A percentile compares a stretch with the other conserved stretches of the same genome.
Evolutionary conservation across 1,140 invertebrate genomes (phyloP).

Genomic region (Hestina assimilis): DNA sequence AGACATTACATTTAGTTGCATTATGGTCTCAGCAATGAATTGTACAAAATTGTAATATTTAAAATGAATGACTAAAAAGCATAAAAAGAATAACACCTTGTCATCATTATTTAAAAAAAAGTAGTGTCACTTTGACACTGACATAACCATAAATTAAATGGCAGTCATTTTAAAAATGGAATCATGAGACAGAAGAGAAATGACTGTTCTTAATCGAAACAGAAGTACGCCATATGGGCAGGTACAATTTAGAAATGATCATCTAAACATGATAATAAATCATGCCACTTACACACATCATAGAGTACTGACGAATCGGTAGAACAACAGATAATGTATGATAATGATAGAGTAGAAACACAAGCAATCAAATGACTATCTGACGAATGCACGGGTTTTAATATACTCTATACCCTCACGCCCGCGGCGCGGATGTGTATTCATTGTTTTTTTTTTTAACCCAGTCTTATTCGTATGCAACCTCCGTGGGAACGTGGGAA

Average conservation of each 20-base stretch:
- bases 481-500: slow-evolving; percentile 59
- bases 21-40: slow-evolving; percentile 18
- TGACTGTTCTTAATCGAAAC: slow-evolving; percentile 23
- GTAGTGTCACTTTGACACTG: slow-evolving; percentile 5
- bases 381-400: slow-evolving; percentile 53
- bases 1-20: slow-evolving; percentile 35
- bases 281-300: slow-evolving; percentile 56
- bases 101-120: slow-evolving; percentile 8
- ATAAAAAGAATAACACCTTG: neutral
- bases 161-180: slow-evolving; percentile 21
- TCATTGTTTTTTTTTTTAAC: slow-evolving; percentile 32
- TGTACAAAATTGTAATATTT: neutral
- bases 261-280: slow-evolving; percentile 50
- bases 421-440: slow-evolving; percentile 59
- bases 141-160: slow-evolving; percentile 8
- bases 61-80: too few species aligned
- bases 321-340: slow-evolving; percentile 54
- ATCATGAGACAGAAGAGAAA: slow-evolving; percentile 14
- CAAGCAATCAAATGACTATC: slow-evolving; percentile 60
- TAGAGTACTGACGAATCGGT: slow-evolving; percentile 54
- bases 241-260: slow-evolving; percentile 34
- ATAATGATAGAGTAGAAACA: slow-evolving; percentile 55
- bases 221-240: slow-evolving; percentile 37
- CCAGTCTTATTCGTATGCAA: slow-evolving; percentile 38
- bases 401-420: slow-evolving; percentile 45